Base-by-base conservation (phyloP, 2,113 vertebrate species). In the Rissa tridactyla region DNA sequence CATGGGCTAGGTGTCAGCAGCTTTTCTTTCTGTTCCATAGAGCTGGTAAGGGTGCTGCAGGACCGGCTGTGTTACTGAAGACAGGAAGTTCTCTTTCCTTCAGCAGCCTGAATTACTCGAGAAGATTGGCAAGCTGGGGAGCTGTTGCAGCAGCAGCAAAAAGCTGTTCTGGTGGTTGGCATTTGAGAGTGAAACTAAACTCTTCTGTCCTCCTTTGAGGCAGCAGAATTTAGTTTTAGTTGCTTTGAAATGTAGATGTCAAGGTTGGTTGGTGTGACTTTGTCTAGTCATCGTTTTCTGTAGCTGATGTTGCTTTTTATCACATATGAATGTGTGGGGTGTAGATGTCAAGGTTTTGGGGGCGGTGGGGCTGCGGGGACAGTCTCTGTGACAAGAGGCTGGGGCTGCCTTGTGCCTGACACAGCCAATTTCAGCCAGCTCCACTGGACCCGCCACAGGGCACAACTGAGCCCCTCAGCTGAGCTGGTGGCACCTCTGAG, bases 401-500 rank as follows among this genome's bases (percentile, higher is more conserved):
- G 69, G 52, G 23, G 18, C 40, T 73, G 22, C 66, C 11, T 51
- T 0, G 0, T 89, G n/a, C 51, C 25, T 76, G 42, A 30, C 61
- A 26, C 22, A 38, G 23, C 9, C 13, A 36, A 21, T 72, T 79
- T 47, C 29, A 60, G 14, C 20, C 22, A 70, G 26, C 13, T 64
- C 15, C 9, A 10, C 27, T 38, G 10, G 20, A 30, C 9, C 13
- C 10, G 25, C 23, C 0, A 0, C 54, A 34, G 61, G 18, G 26
- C 40, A 30, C 10, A 5, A 42, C n/a, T 73, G n/a, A 61, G 46
- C 26, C 60, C 30, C 23, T 61, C 26, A 52, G 82, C 44, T 1
- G 3, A 47, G 34, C 34, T 71, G 62, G 11, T 58, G 38, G 13
- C n/a, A 82, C 30, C 22, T 71, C 21, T 76, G 34, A 2, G 3